Evolutionary conservation across 2,113 vertebrate species (phyloP).

Genomic region (Neomonachus schauinslandi): DNA sequence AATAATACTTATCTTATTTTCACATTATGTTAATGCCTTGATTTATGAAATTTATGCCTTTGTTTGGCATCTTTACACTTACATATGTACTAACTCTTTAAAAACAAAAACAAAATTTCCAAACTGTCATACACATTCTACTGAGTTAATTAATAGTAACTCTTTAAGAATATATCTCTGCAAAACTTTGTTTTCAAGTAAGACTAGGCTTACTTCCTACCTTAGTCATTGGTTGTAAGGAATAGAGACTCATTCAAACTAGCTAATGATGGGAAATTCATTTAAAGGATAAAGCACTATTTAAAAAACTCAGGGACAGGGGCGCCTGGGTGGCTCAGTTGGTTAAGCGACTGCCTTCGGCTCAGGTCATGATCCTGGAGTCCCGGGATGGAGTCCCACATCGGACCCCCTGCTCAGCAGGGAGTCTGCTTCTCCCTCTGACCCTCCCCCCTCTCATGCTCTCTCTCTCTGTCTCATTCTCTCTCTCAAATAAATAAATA

Average conservation of each 20-base stretch:
- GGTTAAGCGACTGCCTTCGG: no score
- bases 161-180: background rate
- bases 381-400: no score
- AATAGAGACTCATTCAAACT: background rate
- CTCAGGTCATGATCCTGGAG: no score
- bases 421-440: no score
- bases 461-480: no score
- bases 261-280: background rate
- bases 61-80: background rate
- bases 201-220: background rate
- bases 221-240: background rate
- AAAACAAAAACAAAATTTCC: background rate
- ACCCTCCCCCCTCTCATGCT: no score
- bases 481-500: no score
- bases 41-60: background rate
- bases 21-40: background rate
- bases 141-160: background rate
- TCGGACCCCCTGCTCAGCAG: no score
- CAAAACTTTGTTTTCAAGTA: slow-evolving; percentile 10
- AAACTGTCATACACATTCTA: background rate
- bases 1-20: background rate
- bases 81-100: background rate
- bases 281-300: slow-evolving; percentile 18
- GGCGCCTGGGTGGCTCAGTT: no score
- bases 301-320: background rate